phyloP scores from a whole-genome alignment of 2,797 vertebrate genomes.

The Xiphorhynchus erythropygius region DNA sequence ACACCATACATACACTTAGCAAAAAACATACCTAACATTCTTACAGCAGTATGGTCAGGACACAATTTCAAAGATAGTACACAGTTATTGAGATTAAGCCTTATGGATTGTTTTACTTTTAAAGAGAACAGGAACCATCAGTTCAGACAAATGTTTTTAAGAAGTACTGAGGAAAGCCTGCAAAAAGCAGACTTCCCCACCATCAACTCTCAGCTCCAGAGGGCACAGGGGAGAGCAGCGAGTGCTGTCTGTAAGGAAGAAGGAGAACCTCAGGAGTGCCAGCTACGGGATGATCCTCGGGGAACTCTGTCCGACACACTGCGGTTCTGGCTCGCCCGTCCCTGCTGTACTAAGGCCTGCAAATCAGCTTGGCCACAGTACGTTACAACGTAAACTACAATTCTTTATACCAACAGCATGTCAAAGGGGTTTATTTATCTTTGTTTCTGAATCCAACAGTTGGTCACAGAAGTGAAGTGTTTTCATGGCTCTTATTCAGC shows the following conservation, averaged over 20 bases:
- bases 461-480: slow-evolving; percentile 98
- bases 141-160: slow-evolving; percentile 59
- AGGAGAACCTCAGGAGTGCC: slow-evolving; percentile 45
- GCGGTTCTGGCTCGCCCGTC: slow-evolving; percentile 35
- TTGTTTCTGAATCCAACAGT: slow-evolving; percentile 86
- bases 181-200: slow-evolving; percentile 31
- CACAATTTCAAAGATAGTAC: slow-evolving; percentile 81
- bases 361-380: slow-evolving; percentile 76
- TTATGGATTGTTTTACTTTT: background rate
- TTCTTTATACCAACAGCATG: slow-evolving; percentile 70
- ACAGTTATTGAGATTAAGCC: slow-evolving; percentile 57
- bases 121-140: slow-evolving; percentile 58
- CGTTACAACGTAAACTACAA: slow-evolving; percentile 81
- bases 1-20: slow-evolving; percentile 85
- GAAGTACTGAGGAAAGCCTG: slow-evolving; percentile 55
- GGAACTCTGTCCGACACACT: background rate
- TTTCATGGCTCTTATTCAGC: slow-evolving; percentile 86
- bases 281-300: slow-evolving; percentile 28
- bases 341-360: slow-evolving; percentile 54
- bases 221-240: background rate
- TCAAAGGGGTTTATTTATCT: slow-evolving; percentile 61
- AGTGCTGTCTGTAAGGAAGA: slow-evolving; percentile 38
- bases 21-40: slow-evolving; percentile 78
- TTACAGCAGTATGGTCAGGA: slow-evolving; percentile 81
- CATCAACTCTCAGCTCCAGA: slow-evolving; percentile 35